Evolutionary conservation across 2,113 vertebrate species (phyloP), one percentile per base, ranked within the genome.

Genomic region (Protobothrops flavoviridis): DNA sequence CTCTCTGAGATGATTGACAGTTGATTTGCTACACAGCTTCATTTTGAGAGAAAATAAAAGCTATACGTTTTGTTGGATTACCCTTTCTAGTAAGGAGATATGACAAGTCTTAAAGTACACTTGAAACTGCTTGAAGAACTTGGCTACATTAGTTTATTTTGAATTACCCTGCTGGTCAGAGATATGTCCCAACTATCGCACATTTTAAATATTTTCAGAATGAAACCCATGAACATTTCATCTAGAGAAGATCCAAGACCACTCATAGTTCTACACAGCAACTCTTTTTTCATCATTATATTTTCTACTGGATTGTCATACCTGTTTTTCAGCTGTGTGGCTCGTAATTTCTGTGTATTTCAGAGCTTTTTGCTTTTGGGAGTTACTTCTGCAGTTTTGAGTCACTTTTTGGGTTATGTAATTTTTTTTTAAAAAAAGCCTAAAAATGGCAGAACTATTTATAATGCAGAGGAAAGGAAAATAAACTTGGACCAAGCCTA

Each of bases 1-100:
- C 98, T 99, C 0, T 99, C 99, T 0, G 98, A 99, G 94, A 99
- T 99, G 99, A 99, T 99, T 52, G 99, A 98, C 96, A 99, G 98
- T 96, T 99, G 97, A 98, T 96, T 93, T 0, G 1, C 24, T n/a
- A 33, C 61, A 53, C 61, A 9, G 39, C 15, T 43, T 17, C 4
- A 23, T 21, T 92, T 48, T 2, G 15, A 64, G 57, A 92, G 87
- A 20, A 59, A 92, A 93, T n/a, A 81, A 87, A 97, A 97, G 90
- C 91, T 97, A 21, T 93, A 43, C 95, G 2, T 94, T 86, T 95
- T 91, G 59, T 96, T 97, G 96, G 93, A 88, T 87, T 94, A 94
- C 93, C 96, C 81, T 97, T 95, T 93, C 95, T 95, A 93, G 92
- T 94, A 91, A 96, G 95, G 95, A 95, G 95, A 95, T 96, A 86